These are phyloP conservation scores for Phenganax stokvisi DNA, from an alignment of 92 coral and sea anemone genomes.

Conservation along the genomic window DNA sequence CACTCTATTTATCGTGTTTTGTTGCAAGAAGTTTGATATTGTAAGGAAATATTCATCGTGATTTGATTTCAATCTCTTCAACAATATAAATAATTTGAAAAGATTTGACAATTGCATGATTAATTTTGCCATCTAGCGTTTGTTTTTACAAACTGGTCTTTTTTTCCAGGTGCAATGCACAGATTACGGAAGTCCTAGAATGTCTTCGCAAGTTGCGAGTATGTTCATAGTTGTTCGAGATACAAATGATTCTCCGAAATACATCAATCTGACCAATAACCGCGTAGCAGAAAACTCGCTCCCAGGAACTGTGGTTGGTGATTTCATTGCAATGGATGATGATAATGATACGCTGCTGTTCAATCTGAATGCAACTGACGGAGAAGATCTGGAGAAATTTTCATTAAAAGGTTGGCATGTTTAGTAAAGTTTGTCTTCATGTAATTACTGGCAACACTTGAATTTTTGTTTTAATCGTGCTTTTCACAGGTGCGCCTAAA, in stretches of 20 bases:
- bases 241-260: slow-evolving; percentile 75
- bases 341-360: slow-evolving; percentile 67
- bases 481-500: not conserved
- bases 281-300: slow-evolving; percentile 72
- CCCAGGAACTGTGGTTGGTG: slow-evolving; percentile 59
- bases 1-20: no score
- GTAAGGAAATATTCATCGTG: no score
- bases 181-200: slow-evolving; percentile 68
- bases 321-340: slow-evolving; percentile 63
- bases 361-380: slow-evolving; percentile 59
- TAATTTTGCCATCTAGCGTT: no score
- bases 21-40: no score
- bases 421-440: not conserved
- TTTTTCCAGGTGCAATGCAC: slow-evolving; percentile 37
- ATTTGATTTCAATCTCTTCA: no score
- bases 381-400: slow-evolving; percentile 52
- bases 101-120: no score
- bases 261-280: slow-evolving; percentile 53
- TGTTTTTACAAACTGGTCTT: no score
- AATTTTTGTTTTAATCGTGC: not conserved
- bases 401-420: slow-evolving; percentile 29
- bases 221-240: slow-evolving; percentile 39
- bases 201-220: slow-evolving; percentile 20
- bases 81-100: no score
- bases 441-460: not conserved